phyloP scores from a whole-genome alignment of 2,113 vertebrate genomes.

The Siniperca chuatsi region DNA sequence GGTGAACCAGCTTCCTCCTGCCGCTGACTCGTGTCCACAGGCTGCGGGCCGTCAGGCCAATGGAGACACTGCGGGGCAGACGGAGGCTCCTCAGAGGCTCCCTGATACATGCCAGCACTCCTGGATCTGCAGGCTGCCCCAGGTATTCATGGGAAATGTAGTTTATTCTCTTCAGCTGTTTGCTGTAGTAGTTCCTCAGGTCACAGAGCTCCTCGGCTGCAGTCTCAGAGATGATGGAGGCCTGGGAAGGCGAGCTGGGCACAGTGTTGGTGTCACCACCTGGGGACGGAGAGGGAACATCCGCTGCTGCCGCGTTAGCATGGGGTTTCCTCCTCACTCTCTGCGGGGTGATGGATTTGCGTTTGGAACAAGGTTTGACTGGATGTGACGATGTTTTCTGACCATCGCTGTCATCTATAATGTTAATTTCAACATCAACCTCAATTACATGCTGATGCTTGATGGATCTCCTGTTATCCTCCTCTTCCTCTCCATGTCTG shows the following conservation, averaged over 20 bases:
- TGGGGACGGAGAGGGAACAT: not conserved
- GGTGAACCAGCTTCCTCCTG: constrained; percentile 63
- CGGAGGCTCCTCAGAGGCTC: constrained; percentile 80
- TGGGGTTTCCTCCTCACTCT: constrained; percentile 48
- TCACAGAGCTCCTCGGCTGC: constrained; percentile 80
- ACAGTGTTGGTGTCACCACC: not conserved
- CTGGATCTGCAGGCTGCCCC: constrained; percentile 65
- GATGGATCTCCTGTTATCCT: not conserved
- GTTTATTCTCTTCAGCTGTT: constrained; percentile 81
- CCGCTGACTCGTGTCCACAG: constrained; percentile 83
- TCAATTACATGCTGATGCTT: constrained; percentile 43
- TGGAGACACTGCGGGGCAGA: constrained; percentile 65
- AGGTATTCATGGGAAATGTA: constrained; percentile 82
- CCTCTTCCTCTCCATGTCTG: constrained; percentile 9
- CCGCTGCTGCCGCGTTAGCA: rapidly evolving
- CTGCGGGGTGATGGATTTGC: constrained; percentile 60
- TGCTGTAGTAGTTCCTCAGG: constrained; percentile 75
- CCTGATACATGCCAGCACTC: constrained; percentile 77
- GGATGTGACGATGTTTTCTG: constrained; percentile 10
- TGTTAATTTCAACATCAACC: constrained; percentile 72
- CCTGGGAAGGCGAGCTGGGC: constrained; percentile 69
- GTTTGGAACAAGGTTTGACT: constrained; percentile 51
- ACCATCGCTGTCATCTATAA: constrained; percentile 13
- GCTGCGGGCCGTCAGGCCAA: constrained; percentile 75
- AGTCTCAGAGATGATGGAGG: constrained; percentile 81